Evolutionary conservation across 1,140 invertebrate species (phyloP).

Genomic region (Nautilus pompilius): DNA sequence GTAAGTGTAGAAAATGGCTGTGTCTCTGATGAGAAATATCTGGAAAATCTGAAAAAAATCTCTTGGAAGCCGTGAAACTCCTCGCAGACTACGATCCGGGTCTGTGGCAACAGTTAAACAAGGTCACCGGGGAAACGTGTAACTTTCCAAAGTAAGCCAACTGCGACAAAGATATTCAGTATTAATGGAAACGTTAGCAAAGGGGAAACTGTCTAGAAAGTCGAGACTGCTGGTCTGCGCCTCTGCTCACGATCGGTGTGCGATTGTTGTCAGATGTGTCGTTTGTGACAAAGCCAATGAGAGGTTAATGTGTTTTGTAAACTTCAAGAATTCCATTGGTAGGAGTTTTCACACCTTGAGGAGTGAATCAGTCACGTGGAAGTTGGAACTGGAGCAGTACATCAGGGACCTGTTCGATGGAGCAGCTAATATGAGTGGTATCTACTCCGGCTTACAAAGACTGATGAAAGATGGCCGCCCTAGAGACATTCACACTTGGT

Average conservation of each 20-base stretch:
- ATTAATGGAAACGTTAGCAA: background rate
- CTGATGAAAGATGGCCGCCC: background rate
- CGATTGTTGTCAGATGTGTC: background rate
- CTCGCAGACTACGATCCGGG: too few relatives aligned
- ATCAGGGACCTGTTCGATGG: background rate
- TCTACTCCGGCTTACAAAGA: background rate
- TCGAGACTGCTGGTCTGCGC: background rate
- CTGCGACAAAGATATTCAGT: background rate
- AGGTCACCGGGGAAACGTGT: background rate
- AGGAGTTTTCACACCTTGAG: background rate
- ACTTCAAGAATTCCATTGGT: background rate
- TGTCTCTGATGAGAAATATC: too few relatives aligned
- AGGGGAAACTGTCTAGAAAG: background rate
- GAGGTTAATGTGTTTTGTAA: background rate
- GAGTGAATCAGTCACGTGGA: background rate
- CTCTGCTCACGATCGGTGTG: background rate
- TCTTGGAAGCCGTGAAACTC: too few relatives aligned
- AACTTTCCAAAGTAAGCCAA: background rate
- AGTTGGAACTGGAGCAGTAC: background rate
- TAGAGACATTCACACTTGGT: background rate
- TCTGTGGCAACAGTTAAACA: background rate
- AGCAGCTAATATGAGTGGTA: background rate
- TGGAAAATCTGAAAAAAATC: too few relatives aligned
- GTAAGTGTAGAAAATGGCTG: too few relatives aligned
- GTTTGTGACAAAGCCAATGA: background rate